Base-by-base conservation (phyloP, 2,113 vertebrate species). In the Rhea pennata region DNA sequence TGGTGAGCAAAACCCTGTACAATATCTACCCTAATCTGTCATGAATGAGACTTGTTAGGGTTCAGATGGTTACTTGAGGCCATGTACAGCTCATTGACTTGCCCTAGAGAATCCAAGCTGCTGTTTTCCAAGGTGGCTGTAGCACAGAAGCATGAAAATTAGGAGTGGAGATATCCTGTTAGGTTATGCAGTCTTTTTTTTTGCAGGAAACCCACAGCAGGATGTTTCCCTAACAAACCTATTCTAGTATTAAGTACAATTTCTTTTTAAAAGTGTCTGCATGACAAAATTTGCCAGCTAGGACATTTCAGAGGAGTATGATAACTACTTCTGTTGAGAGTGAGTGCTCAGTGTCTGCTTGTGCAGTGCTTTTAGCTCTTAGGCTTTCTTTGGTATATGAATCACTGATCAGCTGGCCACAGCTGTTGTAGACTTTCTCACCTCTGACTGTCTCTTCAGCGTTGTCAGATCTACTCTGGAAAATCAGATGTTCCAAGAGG, bases 201-300 rank as follows among this genome's bases (percentile, higher is more conserved):
- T 59, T 17, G 0, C 93, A 90, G 96, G 96, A 96, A 97, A 88
- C 91, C 64, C 83, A 65, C 80, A 90, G 96, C 96, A 97, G 96
- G 96, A 97, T 97, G 93, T 96, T 97, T 96, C 90, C 62, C 88
- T 93, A 86, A 79, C 86, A 94, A 90, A 88, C 90, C 58, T 84
- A 39, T 94, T 94, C 69, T 72, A 67, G 76, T 84, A 44, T 90
- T 93, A 88, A 92, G 77, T 78, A 29, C 70, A 94, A 65, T 6
- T 39, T 88, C 83, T 92, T 95, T 73, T 84, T 48, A 91, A 92
- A 97, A 96, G 70, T 95, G 94, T 78, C 92, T 93, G 80, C 9
- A 15, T 56, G 73, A 95, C 95, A 94, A 80, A 90, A 84, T 94
- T 90, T 88, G 56, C 88, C 80, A 65, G 88, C 92, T 65, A 84